Evolutionary conservation across 2,797 vertebrate species (phyloP).

Genomic region (Syndactyla subalaris): DNA sequence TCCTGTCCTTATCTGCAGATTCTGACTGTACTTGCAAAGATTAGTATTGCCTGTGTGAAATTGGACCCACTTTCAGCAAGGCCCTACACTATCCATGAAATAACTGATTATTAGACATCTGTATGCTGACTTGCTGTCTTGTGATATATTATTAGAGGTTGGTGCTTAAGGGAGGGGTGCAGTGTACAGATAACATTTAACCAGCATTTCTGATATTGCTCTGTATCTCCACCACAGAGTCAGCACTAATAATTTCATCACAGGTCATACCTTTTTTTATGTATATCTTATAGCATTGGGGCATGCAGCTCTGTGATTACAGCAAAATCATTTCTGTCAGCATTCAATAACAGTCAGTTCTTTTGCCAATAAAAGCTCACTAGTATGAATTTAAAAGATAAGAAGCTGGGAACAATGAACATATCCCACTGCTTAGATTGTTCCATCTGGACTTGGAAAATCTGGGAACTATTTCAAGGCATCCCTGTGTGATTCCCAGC

Average conservation of each 20-base stretch:
- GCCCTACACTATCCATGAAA: constrained; percentile 1
- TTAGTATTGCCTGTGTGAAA: neutral
- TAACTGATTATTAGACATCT: neutral
- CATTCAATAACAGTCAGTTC: neutral
- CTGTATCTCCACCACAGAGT: neutral
- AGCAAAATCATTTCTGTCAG: neutral
- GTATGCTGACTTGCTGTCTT: constrained; percentile 4
- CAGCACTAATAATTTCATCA: neutral
- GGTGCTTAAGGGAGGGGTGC: neutral
- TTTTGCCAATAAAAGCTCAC: neutral
- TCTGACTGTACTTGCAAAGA: constrained; percentile 4
- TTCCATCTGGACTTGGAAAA: neutral
- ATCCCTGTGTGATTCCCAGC: neutral
- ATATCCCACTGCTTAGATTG: neutral
- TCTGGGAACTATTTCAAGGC: neutral
- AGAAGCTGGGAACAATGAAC: neutral
- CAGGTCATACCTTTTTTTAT: neutral
- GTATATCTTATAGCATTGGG: neutral
- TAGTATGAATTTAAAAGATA: neutral
- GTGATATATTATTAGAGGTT: constrained; percentile 5
- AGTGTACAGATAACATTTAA: neutral
- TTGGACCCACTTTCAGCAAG: neutral
- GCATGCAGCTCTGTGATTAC: neutral
- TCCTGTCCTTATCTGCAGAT: constrained; percentile 37
- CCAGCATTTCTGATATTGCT: neutral